Base-by-base conservation (phyloP, 2,797 vertebrate species). In the Syncerus caffer region DNA sequence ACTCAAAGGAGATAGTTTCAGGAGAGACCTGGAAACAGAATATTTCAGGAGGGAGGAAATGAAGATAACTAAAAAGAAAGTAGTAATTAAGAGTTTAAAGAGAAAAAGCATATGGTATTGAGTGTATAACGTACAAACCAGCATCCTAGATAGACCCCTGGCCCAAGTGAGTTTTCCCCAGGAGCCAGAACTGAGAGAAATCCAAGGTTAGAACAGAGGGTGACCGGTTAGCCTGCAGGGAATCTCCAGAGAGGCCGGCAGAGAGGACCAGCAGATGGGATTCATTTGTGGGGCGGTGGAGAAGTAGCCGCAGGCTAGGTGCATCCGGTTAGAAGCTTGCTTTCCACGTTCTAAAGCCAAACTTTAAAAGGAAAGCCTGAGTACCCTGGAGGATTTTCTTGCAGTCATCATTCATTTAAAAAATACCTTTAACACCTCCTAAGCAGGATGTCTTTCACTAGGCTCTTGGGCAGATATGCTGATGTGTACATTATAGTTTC, bases 181-280 rank as follows among this genome's bases (percentile, higher is more conserved):
- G 38, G 67, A 82, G 86, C 31, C 47, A 89, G 47, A 93, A 90
- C 64, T 21, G 64, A 82, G 53, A 86, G 71, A 74, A 90, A 74
- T 57, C 55, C 67, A 92, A 90, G 91, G 71, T 87, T 84, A 86
- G 84, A 95, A 80, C 25, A 84, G 67, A 96, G 87, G 90, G 45
- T 96, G 87, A 92, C 89, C 97, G 93, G 76, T 96, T 93, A 93
- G 64, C 87, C 85, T 42, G n/a, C 42, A 91, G 91, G 93, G 60
- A 53, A 9, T 92, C 89, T 87, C 92, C 34, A n/a, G 67, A 50
- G 82, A 31, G 90, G n/a, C 62, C 6, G 7, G 14, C 1, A 55
- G 76, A 79, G 45, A 93, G 82, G n/a, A 80, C 51, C 6, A 95
- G 95, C 98, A 98, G 96, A 97, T 98, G 97, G 95, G 80, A 74